Conservation (phyloP, 2,888 invertebrate genomes). For the Eupeodes luniger region DNA sequence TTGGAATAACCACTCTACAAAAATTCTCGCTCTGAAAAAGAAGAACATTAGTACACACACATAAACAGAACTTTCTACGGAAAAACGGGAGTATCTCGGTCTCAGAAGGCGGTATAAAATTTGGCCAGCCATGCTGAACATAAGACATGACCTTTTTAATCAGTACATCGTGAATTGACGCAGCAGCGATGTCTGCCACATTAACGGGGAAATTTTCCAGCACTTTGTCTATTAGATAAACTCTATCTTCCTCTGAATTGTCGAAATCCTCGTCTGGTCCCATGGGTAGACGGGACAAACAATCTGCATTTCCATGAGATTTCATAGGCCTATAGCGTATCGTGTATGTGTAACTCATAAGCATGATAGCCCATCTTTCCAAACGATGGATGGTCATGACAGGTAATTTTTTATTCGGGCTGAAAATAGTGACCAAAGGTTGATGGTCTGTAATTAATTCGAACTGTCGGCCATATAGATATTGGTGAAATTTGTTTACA, state of each 20-base stretch:
- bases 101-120: background rate
- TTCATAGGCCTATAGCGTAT: conserved; percentile 46
- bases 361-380: conserved; percentile 58
- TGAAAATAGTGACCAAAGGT: conserved; percentile 41
- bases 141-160: conserved; percentile 11
- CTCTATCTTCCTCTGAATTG: conserved; percentile 31
- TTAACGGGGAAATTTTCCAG: conserved; percentile 31
- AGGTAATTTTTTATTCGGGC: conserved; percentile 57
- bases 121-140: conserved; percentile 1
- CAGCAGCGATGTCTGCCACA: background rate
- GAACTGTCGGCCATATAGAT: too few relatives aligned
- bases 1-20: conserved; percentile 17
- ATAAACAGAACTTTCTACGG: conserved; percentile 46
- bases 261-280: too few relatives aligned
- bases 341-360: conserved; percentile 48
- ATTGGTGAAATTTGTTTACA: too few relatives aligned
- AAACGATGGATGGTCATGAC: conserved; percentile 59
- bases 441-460: conserved; percentile 66
- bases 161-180: too few relatives aligned
- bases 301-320: too few relatives aligned
- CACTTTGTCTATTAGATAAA: conserved; percentile 2
- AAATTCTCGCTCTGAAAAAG: conserved; percentile 4
- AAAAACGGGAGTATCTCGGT: conserved; percentile 6
- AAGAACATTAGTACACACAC: conserved; percentile 11
- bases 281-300: too few relatives aligned